Percentiles rank a stretch among this genome's conserved stretches.
phyloP scores from a whole-genome alignment of 2,888 invertebrate species.

The Nephrotoma flavescens region DNA sequence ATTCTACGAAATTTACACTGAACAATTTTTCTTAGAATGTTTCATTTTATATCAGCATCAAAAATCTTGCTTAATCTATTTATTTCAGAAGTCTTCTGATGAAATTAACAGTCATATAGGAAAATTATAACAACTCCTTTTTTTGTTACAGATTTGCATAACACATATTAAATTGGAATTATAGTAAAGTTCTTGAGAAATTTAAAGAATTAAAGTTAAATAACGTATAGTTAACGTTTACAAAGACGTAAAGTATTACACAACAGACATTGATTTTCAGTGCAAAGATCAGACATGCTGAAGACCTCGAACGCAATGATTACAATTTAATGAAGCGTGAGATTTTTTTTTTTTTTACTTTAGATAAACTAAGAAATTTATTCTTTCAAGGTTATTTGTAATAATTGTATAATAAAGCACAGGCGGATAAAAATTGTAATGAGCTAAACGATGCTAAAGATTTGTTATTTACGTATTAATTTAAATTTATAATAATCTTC shows the following conservation, averaged over 20 bases:
- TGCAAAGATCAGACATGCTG: neutral
- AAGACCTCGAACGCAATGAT: neutral
- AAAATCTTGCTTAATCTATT: neutral
- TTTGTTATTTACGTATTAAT: neutral
- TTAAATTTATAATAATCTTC: neutral
- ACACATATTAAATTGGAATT: neutral
- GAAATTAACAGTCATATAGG: neutral
- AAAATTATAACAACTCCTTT: neutral
- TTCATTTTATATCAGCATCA: neutral
- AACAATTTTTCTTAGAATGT: neutral
- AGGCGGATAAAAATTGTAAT: too few species aligned
- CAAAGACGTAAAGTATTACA: neutral
- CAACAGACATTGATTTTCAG: neutral
- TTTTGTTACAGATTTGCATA: neutral
- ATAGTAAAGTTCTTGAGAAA: neutral
- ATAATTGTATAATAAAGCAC: neutral
- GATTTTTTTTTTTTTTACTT: neutral
- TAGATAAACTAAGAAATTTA: neutral
- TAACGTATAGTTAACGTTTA: neutral
- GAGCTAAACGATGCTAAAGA: neutral
- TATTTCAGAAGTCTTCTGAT: neutral
- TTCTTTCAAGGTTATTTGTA: neutral
- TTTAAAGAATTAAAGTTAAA: neutral
- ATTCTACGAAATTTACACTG: neutral
- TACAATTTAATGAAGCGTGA: neutral